Conservation (phyloP, 2,888 invertebrate species). For the Mesorhabditis spiculigera region DNA sequence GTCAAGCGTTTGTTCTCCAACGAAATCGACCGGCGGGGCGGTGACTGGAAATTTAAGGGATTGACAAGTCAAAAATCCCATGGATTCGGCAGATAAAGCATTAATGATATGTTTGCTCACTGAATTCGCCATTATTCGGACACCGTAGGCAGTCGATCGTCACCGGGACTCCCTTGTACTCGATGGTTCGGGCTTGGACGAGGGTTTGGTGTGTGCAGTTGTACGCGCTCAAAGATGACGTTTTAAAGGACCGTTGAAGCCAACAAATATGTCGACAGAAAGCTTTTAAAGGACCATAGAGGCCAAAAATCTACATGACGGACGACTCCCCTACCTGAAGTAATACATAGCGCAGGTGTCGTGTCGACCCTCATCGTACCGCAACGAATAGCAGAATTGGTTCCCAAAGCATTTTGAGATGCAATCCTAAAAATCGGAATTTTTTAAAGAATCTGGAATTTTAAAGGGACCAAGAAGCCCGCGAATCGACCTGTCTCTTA, state of each 20-base stretch:
- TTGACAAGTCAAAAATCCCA: background rate
- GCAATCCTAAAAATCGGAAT: constrained; percentile 37
- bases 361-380: constrained; percentile 30
- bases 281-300: too few species aligned
- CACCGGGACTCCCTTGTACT: constrained; percentile 27
- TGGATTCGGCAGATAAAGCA: constrained; percentile 4
- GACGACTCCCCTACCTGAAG: too few species aligned
- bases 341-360: constrained; percentile 38
- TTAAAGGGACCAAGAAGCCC: too few species aligned
- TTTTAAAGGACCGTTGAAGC: background rate
- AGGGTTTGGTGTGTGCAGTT: constrained; percentile 23
- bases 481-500: too few species aligned
- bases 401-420: constrained; percentile 49
- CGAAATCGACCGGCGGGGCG: constrained; percentile 34
- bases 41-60: constrained; percentile 26
- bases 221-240: constrained; percentile 13
- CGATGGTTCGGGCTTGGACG: constrained; percentile 23
- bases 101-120: constrained; percentile 21
- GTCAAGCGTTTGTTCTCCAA: constrained; percentile 35
- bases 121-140: constrained; percentile 42
- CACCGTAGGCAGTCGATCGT: constrained; percentile 49
- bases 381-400: constrained; percentile 49
- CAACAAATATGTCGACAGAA: too few species aligned
- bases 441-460: constrained; percentile 1
- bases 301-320: too few species aligned